Evolutionary conservation across 2,888 invertebrate species (phyloP), one percentile per base, ranked within the genome.

Genomic region (Troides oblongomaculatus): DNA sequence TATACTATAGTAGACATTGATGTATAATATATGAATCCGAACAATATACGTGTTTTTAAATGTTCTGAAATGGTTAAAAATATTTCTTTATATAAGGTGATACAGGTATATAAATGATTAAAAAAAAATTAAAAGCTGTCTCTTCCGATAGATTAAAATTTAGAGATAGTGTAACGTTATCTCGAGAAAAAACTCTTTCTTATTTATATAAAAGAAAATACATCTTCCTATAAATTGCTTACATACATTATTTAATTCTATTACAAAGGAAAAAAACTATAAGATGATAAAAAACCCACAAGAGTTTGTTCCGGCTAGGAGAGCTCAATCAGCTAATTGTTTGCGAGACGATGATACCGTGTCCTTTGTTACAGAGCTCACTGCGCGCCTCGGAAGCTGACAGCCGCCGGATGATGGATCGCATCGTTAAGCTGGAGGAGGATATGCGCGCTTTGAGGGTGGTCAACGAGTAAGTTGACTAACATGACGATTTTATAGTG

Each of bases 391-490:
- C 94, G 69, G 93, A 94, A 72, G 85, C 93, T 23, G 95, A 96
- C 80, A 94, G 94, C 81, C 94, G 94, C 75, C 94, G 94, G 74
- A 94, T 94, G 82, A 94, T 94, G 86, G 95, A 95, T 81, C 94
- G 95, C 50, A 93, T 96, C 63, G 85, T 88, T 46, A 95, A 95
- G 81, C 85, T 96, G 66, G 96, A 96, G 81, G 95, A 95, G 71
- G 95, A 96, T 79, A 85, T 95, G 76, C 94, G 95, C 61, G 61
- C 80, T 3, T 79, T 92, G 25, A 85, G 85, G 77, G 72, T 88
- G 65, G 75, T 84, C 73, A 86, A 83, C 71, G 85, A 89, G 91
- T 90, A 77, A 77, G 78, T 77, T 3, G 53, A 23, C 39, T 46
- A 43, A 36, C 5, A 21, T 57, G 10, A 21, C 21, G 57, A 57